Percentiles rank a stretch among this genome's conserved stretches.
Conservation (phyloP, 2,797 vertebrate genomes). For the Cryptoblepharus egeriae region DNA sequence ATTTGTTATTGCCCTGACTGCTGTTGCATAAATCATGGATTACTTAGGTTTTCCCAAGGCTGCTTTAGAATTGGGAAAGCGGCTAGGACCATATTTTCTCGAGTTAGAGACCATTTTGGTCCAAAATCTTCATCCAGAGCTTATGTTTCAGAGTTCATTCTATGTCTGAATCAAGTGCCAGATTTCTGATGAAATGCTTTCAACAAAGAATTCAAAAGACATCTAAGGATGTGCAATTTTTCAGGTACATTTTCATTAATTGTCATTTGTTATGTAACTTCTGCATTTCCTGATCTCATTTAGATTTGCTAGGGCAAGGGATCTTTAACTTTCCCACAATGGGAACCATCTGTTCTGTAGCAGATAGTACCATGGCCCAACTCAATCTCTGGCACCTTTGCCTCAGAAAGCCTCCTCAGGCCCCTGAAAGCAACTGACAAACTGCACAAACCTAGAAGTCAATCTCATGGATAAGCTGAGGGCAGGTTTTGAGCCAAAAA, state of each 20-base stretch:
- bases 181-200: conserved; percentile 53
- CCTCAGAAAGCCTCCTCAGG: too few relatives aligned
- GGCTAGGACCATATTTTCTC: conserved; percentile 16
- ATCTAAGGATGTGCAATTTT: conserved; percentile 20
- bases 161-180: conserved; percentile 54
- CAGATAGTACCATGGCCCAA: too few relatives aligned
- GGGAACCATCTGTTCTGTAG: too few relatives aligned
- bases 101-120: conserved; percentile 39
- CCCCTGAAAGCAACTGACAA: too few relatives aligned
- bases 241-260: conserved; percentile 46
- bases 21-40: background rate
- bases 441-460: too few relatives aligned
- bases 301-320: fast-evolving
- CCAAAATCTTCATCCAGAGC: conserved; percentile 30
- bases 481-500: too few relatives aligned
- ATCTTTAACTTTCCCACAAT: too few relatives aligned
- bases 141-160: conserved; percentile 59
- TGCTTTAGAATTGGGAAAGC: conserved; percentile 29
- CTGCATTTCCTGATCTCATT: background rate
- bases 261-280: conserved; percentile 47
- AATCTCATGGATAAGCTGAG: too few relatives aligned
- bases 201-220: conserved; percentile 47
- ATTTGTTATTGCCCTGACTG: conserved; percentile 8
- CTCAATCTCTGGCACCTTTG: too few relatives aligned
- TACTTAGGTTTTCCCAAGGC: background rate